Evolutionary conservation across 2,888 invertebrate genomes (phyloP).

Genomic region (Adelphocoris suturalis): DNA sequence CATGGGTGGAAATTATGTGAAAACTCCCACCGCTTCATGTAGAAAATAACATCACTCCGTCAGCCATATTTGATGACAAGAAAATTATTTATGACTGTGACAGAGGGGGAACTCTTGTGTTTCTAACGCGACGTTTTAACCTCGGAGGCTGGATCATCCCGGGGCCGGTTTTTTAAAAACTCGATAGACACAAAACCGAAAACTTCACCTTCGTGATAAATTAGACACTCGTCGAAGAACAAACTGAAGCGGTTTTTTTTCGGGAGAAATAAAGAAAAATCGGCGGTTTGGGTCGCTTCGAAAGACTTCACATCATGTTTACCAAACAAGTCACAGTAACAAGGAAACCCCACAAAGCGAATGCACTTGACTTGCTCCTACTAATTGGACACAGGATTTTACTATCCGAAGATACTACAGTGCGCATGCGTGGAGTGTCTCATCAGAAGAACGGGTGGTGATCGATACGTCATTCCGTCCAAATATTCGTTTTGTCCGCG

Average conservation of each 20-base stretch:
- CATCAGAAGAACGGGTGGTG: background rate
- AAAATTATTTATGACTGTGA: slow-evolving; percentile 68
- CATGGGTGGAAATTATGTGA: slow-evolving; percentile 71
- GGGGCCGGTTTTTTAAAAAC: slow-evolving; percentile 1
- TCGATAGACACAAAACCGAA: background rate
- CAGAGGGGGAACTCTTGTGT: slow-evolving; percentile 58
- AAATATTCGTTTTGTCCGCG: background rate
- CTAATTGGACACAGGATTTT: slow-evolving; percentile 63
- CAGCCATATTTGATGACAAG: slow-evolving; percentile 74
- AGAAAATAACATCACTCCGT: slow-evolving; percentile 70
- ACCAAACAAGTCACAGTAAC: slow-evolving; percentile 58
- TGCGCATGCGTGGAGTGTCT: slow-evolving; percentile 33
- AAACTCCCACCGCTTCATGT: slow-evolving; percentile 66
- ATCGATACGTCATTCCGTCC: slow-evolving; percentile 60
- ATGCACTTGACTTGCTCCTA: slow-evolving; percentile 63
- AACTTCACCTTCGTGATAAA: background rate
- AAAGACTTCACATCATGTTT: slow-evolving; percentile 64
- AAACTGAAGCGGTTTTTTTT: background rate
- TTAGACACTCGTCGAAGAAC: background rate
- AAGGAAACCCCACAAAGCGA: slow-evolving; percentile 63
- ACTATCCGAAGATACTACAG: slow-evolving; percentile 58
- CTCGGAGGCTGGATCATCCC: slow-evolving; percentile 60
- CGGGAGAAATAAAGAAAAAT: background rate
- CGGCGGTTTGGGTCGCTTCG: background rate
- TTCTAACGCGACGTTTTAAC: slow-evolving; percentile 56